phyloP scores from a whole-genome alignment of 2,888 invertebrate genomes.

The Buathra laborator region DNA sequence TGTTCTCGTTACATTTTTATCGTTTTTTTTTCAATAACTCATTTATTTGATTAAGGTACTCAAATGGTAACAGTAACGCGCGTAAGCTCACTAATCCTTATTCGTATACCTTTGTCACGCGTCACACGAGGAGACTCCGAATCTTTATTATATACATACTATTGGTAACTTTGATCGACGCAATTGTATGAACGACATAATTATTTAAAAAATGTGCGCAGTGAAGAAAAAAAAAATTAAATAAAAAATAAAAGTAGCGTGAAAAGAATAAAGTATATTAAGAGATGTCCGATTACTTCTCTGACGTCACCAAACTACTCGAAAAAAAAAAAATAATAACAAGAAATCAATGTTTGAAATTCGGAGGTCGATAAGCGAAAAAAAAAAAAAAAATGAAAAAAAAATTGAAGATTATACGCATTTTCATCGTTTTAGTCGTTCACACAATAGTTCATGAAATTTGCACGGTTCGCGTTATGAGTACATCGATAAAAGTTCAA shows the following conservation, averaged over 20 bases:
- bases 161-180: conserved; percentile 24
- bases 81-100: conserved; percentile 17
- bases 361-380: conserved; percentile 4
- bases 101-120: conserved; percentile 31
- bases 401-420: conserved; percentile 8
- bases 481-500: conserved; percentile 33
- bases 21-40: conserved; percentile 3
- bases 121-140: conserved; percentile 24
- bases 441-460: conserved; percentile 27
- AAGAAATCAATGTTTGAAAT: conserved; percentile 13
- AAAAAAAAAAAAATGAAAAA: conserved; percentile 26
- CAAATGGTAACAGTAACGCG: conserved; percentile 18
- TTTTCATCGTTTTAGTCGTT: conserved; percentile 1
- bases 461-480: conserved; percentile 22
- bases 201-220: conserved; percentile 5
- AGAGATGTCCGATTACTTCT: conserved; percentile 18
- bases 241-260: conserved; percentile 18
- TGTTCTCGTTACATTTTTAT: neutral
- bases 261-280: conserved; percentile 23
- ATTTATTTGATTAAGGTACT: neutral
- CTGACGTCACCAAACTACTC: conserved; percentile 3
- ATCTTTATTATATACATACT: conserved; percentile 24
- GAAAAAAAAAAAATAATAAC: neutral
- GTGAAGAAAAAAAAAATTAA: conserved; percentile 13
- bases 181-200: conserved; percentile 32